Base-by-base conservation (phyloP, 2,888 invertebrate genomes). In the Drosophila meridionalis region DNA sequence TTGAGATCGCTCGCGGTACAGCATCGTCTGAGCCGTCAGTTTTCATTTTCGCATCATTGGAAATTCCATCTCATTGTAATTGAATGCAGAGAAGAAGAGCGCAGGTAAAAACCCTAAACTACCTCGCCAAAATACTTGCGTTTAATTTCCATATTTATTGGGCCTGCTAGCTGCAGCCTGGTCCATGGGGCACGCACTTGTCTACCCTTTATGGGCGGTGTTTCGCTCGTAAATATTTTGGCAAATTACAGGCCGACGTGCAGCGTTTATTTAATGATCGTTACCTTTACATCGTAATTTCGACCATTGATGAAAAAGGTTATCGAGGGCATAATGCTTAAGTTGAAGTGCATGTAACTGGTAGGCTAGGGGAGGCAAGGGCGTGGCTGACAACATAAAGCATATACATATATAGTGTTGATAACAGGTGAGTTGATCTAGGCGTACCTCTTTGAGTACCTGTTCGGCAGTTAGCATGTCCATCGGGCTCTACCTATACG, bases 211-310 rank as follows among this genome's bases (percentile, higher is more conserved):
- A 76, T 62, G 86, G 82, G 78, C 69, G 69, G 78, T 80, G 87
- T 85, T 65, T 70, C 43, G 78, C 82, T 88, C 88, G 82, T 87
- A 88, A 87, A 87, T 88, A 79, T 80, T 82, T 86, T 83, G 82
- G 87, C 88, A 87, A 86, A 87, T 88, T 87, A 78, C 86, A 74
- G 70, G 42, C 14, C 53, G 70, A 80, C 84, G 87, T 87, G 87
- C 80, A 50, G 43, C 73, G 83, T 75, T 65, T 85, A 70, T 59
- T 62, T 61, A 85, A 74, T 78, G 80, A 65, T 48, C 70, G 42
- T 42, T 40, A n/a, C 11, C 42, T 30, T 32, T 38, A 26, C 38
- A 38, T 40, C 14, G 2, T 14, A n/a, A n/a, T n/a, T 28, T 14
- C 30, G 20, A 7, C 12, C 52, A 52, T 12, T 34, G 34, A 26